Percentiles rank a stretch among this genome's conserved stretches.
phyloP scores from a whole-genome alignment of 2,113 vertebrate species.

The Tragelaphus scriptus region DNA sequence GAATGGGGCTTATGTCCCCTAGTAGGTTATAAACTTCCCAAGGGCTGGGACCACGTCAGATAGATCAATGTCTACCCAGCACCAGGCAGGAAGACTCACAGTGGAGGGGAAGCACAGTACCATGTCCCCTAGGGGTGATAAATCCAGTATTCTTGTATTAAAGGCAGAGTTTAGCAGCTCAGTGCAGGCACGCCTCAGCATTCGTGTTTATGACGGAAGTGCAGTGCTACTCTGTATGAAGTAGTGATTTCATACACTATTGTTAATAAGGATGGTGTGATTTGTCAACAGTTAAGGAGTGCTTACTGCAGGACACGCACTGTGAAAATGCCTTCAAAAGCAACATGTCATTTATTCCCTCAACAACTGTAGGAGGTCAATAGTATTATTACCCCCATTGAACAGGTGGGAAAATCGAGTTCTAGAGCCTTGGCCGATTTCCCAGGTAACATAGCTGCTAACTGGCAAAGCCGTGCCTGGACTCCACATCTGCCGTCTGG shows the following conservation, averaged over 20 bases:
- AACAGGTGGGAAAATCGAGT: neutral
- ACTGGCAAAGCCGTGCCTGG: neutral
- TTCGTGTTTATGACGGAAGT: rapidly evolving
- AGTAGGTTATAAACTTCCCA: neutral
- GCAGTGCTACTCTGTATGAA: neutral
- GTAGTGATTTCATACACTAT: neutral
- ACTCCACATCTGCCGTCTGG: neutral
- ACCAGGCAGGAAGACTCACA: neutral
- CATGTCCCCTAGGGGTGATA: neutral
- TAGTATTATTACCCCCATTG: neutral
- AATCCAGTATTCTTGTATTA: neutral
- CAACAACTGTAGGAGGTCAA: neutral
- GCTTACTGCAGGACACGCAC: rapidly evolving
- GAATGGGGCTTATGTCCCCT: neutral
- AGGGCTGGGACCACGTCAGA: neutral
- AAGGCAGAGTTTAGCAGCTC: neutral
- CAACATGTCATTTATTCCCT: neutral
- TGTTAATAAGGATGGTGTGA: too few relatives aligned
- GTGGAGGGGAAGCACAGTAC: neutral
- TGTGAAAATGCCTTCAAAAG: neutral
- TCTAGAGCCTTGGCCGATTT: neutral
- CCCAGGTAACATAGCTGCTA: neutral
- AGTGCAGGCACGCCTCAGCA: neutral
- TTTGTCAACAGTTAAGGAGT: rapidly evolving
- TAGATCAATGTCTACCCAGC: neutral